Conservation (phyloP, 1,140 invertebrate genomes). For the Scaptomyza pallida region DNA sequence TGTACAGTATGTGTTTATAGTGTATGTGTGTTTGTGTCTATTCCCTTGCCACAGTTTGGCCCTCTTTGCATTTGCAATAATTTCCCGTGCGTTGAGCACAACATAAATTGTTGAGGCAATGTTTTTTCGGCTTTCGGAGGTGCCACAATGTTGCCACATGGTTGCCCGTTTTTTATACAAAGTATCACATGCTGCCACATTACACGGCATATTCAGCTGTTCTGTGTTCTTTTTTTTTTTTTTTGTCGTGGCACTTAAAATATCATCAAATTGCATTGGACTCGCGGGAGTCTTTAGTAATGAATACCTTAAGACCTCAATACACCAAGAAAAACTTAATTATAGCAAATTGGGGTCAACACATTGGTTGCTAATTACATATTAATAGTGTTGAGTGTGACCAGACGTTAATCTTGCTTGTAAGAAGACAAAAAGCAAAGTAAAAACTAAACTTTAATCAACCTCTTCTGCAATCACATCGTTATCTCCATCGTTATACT, state of each 20-base stretch:
- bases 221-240: too few relatives aligned
- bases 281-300: conserved; percentile 50
- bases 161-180: conserved; percentile 22
- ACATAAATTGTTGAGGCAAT: conserved; percentile 68
- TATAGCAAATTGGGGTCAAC: conserved; percentile 42
- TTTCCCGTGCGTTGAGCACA: conserved; percentile 73
- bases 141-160: conserved; percentile 58
- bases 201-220: conserved; percentile 55
- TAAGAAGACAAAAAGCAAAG: too few relatives aligned
- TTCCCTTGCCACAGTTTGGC: not conserved
- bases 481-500: too few relatives aligned
- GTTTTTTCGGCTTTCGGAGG: conserved; percentile 29
- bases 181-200: conserved; percentile 50
- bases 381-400: conserved; percentile 37
- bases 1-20: too few relatives aligned
- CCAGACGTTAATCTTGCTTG: too few relatives aligned
- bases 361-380: conserved; percentile 52
- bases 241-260: conserved; percentile 64
- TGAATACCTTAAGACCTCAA: conserved; percentile 24
- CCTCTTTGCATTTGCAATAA: conserved; percentile 58
- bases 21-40: not conserved
- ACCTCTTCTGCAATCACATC: too few relatives aligned
- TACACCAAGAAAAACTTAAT: conserved; percentile 4
- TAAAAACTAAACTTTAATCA: too few relatives aligned
- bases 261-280: conserved; percentile 70